A percentile compares a stretch with the other conserved stretches of the same genome.
These are phyloP conservation scores for Epinephelus moara DNA, from an alignment of 2,113 vertebrate species.

Conservation along the genomic window DNA sequence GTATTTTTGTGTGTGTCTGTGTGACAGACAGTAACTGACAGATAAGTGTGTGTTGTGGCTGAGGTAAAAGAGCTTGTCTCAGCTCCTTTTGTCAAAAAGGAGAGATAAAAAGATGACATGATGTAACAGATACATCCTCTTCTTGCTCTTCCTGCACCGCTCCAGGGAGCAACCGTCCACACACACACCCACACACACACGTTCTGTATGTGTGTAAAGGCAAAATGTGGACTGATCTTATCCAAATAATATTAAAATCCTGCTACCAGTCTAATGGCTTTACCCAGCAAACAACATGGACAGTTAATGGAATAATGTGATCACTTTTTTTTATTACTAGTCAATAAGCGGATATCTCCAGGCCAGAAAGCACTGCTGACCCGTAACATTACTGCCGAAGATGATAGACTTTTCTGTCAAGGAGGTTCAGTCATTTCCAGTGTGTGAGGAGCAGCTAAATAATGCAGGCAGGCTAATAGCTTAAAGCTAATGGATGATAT, in stretches of 20 bases:
- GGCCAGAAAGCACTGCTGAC: slow-evolving; percentile 15
- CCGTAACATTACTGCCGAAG: neutral
- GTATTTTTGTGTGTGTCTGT: neutral
- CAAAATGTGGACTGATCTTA: neutral
- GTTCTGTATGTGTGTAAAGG: neutral
- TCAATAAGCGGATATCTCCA: slow-evolving; percentile 27
- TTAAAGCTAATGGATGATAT: slow-evolving; percentile 57
- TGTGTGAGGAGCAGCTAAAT: slow-evolving; percentile 63
- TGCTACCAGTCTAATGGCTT: neutral
- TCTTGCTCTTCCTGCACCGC: slow-evolving; percentile 13
- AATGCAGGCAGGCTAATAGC: slow-evolving; percentile 69
- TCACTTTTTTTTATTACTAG: slow-evolving; percentile 12
- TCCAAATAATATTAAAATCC: neutral
- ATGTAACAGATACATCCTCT: slow-evolving; percentile 26
- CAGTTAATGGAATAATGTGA: slow-evolving; percentile 16
- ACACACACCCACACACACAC: neutral
- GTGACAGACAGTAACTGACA: slow-evolving; percentile 2
- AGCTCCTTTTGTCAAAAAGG: slow-evolving; percentile 24
- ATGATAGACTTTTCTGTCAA: slow-evolving; percentile 22
- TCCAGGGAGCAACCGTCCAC: neutral
- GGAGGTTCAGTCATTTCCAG: slow-evolving; percentile 50
- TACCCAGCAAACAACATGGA: neutral
- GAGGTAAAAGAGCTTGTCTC: slow-evolving; percentile 28
- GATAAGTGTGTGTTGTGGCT: neutral
- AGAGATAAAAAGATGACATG: slow-evolving; percentile 28